phyloP scores from a whole-genome alignment of 2,888 invertebrate genomes.

The Xestoiulus laeticollis region DNA sequence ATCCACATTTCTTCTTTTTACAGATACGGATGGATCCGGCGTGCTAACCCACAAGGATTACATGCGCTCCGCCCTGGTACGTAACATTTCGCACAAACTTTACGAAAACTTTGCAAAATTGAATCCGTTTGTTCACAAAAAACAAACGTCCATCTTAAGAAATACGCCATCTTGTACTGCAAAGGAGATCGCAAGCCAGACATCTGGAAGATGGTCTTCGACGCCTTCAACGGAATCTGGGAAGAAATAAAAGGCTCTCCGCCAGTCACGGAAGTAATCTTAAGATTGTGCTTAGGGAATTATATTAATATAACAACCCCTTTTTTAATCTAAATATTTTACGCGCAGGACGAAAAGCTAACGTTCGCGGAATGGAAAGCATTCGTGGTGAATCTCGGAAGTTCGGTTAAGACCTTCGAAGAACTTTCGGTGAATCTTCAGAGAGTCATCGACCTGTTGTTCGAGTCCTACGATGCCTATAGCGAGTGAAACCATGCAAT shows the following conservation, averaged over 20 bases:
- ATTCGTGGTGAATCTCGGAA: slow-evolving; percentile 40
- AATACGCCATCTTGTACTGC: slow-evolving; percentile 55
- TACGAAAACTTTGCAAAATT: neutral
- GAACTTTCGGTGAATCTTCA: slow-evolving; percentile 51
- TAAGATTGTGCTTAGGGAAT: too few relatives aligned
- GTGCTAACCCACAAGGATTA: slow-evolving; percentile 52
- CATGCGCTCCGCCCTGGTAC: slow-evolving; percentile 52
- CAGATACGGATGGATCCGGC: slow-evolving; percentile 53
- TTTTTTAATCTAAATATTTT: slow-evolving; percentile 8
- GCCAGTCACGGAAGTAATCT: slow-evolving; percentile 40
- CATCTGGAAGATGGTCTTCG: slow-evolving; percentile 54
- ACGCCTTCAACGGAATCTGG: slow-evolving; percentile 53
- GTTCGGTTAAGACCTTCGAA: slow-evolving; percentile 46
- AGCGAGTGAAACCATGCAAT: too few relatives aligned
- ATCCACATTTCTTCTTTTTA: neutral
- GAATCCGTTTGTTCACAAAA: neutral
- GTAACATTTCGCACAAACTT: neutral
- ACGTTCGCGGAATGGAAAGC: slow-evolving; percentile 50
- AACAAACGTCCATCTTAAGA: slow-evolving; percentile 43
- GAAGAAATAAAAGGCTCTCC: slow-evolving; percentile 49
- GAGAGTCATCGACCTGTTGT: slow-evolving; percentile 53
- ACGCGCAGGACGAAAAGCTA: slow-evolving; percentile 42
- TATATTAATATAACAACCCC: too few relatives aligned
- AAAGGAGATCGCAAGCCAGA: slow-evolving; percentile 54
- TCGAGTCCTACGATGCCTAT: slow-evolving; percentile 55